Base-by-base conservation (phyloP, 2,113 vertebrate species). In the Illadopsis cleaveri region DNA sequence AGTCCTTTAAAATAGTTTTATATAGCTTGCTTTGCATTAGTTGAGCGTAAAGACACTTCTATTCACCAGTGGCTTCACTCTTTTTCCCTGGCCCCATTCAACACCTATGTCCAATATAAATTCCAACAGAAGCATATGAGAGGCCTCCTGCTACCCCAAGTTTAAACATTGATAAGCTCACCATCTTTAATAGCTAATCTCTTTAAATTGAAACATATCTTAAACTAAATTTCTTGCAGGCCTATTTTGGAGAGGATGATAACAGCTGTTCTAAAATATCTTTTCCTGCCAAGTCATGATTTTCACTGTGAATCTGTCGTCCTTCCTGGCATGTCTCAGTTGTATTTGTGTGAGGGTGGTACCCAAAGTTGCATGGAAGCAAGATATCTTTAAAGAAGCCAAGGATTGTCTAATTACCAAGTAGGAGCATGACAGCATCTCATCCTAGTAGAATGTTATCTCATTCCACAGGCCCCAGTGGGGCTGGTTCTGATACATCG, bases 81-180 rank as follows among this genome's bases (percentile, higher is more conserved):
- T 80, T 72, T 19, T 47, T 79, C 17, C 7, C 7, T 79, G 20
- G 14, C 2, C n/a, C 10, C 25, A 11, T 62, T 69, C 61, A 82
- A 44, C 5, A 40, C 21, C 10, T 0, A 0, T 33, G 20, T 66
- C 16, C 2, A 1, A 42, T 8, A 53, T 7, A 4, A 12, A 31
- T 84, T 93, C 69, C 58, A 73, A 82, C 10, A 61, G 31, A 54
- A 82, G 4, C 9, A 27, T 48, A 2, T n/a, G 22, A 76, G 44
- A 76, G 8, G 14, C 21, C 10, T 7, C 14, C 53, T 79, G 24
- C 15, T 48, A 82, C 20, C 9, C 60, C 11, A 68, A 22, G 17
- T 76, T 71, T 75, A 84, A 86, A 82, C 0, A 0, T 5, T 24
- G n/a, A 8, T 37, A 14, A 89, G 4, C 8, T 90, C 51, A 83